phyloP scores from a whole-genome alignment of 2,797 vertebrate species.

The Okamejei kenojei region DNA sequence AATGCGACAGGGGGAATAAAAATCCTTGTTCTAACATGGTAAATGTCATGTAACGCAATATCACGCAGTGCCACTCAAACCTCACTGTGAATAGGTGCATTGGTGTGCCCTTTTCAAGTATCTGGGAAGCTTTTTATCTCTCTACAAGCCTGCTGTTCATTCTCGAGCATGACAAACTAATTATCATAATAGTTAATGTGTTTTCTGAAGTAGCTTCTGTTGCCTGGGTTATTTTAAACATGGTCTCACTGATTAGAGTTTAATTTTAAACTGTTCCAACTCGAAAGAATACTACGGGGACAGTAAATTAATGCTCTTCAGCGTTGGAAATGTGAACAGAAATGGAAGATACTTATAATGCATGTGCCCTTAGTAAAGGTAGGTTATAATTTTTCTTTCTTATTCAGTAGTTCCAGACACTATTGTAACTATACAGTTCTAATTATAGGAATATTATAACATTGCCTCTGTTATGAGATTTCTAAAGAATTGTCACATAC shows the following conservation, averaged over 20 bases:
- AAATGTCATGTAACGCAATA: background rate
- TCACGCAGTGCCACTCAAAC: background rate
- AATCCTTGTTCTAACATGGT: background rate
- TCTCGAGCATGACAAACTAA: constrained; percentile 1
- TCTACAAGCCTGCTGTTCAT: constrained; percentile 26
- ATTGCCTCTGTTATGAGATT: background rate
- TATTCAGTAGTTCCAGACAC: background rate
- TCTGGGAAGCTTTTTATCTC: constrained; percentile 23
- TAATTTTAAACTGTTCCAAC: constrained; percentile 10
- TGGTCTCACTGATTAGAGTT: background rate
- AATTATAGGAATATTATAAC: background rate
- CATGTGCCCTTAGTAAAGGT: background rate
- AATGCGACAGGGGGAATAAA: background rate
- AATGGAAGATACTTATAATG: background rate
- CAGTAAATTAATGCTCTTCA: background rate
- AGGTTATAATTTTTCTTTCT: background rate
- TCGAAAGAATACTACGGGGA: background rate
- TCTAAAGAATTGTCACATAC: background rate
- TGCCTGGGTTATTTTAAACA: constrained; percentile 26
- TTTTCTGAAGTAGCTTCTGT: constrained; percentile 30
- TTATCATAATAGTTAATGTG: constrained; percentile 22
- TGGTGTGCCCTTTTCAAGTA: constrained; percentile 14
- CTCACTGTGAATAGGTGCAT: background rate
- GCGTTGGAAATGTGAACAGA: background rate
- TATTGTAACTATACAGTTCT: background rate